phyloP scores from a whole-genome alignment of 2,113 vertebrate genomes.

The Fulmarus glacialis region DNA sequence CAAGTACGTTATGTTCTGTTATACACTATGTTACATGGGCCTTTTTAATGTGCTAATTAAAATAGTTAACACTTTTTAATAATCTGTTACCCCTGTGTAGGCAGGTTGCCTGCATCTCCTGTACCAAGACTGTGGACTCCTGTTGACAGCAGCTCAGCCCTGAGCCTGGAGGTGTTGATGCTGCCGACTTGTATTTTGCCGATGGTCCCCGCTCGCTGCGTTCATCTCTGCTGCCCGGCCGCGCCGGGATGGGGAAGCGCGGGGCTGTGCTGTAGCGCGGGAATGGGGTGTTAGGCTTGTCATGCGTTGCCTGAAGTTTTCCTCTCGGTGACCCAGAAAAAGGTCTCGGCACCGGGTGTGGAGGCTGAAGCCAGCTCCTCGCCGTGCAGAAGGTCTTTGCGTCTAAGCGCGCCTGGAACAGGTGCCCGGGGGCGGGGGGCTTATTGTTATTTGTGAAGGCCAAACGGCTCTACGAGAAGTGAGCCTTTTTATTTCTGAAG shows the following conservation, averaged over 20 bases:
- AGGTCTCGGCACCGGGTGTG: rapidly evolving
- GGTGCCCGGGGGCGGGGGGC: background rate
- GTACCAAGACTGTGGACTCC: rapidly evolving
- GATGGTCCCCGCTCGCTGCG: rapidly evolving
- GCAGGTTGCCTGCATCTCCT: background rate
- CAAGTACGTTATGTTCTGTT: background rate
- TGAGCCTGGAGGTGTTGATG: rapidly evolving
- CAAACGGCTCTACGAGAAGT: too few species aligned
- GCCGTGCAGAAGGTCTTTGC: background rate
- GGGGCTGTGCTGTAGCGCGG: rapidly evolving
- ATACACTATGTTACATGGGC: rapidly evolving
- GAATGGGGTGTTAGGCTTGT: rapidly evolving
- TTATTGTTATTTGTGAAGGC: rapidly evolving
- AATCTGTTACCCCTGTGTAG: rapidly evolving
- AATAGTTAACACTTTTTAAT: background rate
- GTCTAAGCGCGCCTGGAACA: rapidly evolving
- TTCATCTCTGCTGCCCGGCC: background rate
- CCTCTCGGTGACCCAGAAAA: background rate
- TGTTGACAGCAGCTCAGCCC: background rate
- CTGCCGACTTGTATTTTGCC: background rate
- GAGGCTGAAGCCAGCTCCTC: background rate
- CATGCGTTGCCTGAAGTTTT: rapidly evolving
- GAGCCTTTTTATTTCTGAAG: background rate
- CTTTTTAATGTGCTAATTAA: background rate
- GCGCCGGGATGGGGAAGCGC: rapidly evolving